Evolutionary conservation across 2,113 vertebrate genomes (phyloP).

Genomic region (Onychostoma macrolepis): DNA sequence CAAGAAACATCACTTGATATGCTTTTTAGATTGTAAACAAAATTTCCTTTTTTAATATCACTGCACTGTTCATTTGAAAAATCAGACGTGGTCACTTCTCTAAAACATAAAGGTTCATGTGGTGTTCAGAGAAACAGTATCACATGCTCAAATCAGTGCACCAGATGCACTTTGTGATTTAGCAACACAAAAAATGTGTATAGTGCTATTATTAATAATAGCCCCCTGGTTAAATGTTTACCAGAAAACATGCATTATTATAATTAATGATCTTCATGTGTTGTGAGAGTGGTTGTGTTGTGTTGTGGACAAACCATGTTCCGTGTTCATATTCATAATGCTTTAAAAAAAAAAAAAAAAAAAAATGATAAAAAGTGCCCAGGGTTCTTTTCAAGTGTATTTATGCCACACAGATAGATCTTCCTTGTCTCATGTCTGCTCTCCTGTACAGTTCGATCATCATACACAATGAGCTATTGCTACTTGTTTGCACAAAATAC

Average conservation of each 20-base stretch:
- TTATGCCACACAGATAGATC: not conserved
- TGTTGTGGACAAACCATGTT: not conserved
- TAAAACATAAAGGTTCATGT: no score
- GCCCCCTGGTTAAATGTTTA: not conserved
- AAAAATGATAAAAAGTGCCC: not conserved
- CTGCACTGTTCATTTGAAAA: not conserved
- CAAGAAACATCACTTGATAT: constrained; percentile 6
- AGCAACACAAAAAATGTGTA: not conserved
- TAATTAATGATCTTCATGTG: not conserved
- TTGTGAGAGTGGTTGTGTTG: not conserved
- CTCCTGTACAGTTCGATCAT: not conserved
- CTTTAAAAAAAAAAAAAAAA: no score
- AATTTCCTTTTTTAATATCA: not conserved
- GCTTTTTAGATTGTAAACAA: not conserved
- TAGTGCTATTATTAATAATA: not conserved
- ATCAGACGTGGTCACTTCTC: not conserved
- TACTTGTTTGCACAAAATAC: constrained; percentile 20
- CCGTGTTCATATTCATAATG: not conserved
- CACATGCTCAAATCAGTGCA: not conserved
- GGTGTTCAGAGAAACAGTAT: no score
- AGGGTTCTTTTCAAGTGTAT: not conserved
- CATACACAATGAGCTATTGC: not conserved
- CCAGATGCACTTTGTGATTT: not conserved
- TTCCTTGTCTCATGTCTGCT: not conserved
- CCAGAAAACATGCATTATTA: not conserved